Evolutionary conservation across 2,113 vertebrate species (phyloP), one percentile per base, ranked within the genome.

Genomic region (Pachyramphus minor): DNA sequence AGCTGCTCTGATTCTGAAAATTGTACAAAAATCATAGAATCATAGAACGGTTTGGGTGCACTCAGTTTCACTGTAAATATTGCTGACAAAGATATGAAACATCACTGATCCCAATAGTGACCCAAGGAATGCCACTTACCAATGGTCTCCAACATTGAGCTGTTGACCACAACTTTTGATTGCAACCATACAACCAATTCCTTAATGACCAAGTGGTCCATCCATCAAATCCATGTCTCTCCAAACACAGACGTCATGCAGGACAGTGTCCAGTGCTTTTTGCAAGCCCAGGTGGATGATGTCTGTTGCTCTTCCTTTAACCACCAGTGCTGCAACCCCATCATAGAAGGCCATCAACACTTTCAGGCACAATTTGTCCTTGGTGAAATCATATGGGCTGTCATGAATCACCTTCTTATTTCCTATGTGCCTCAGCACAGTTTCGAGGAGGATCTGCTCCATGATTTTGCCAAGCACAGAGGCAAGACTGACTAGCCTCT

Each of bases 181-280:
- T 71, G 14, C 4, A 12, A 59, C 30, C 24, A 58, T 76, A 63
- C 28, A 19, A 16, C 37, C 42, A 23, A 12, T 71, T 87, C 63
- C 28, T 76, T 44, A 71, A 11, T 14, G 19, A 49, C 12, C 4
- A 8, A 37, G 4, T n/a, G 35, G 15, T 75, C 56, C 35, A 25
- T 39, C 42, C 10, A 16, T 41, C 42, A 68, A 69, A 63, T 30
- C 49, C 42, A 4, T 5, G 20, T n/a, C 20, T 56, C 33, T 63
- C 33, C 49, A 56, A n/a, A 30, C 20, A 50, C 0, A 0, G 33
- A 19, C 39, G 20, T n/a, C 8, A 25, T 13, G 19, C 14, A 37
- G 42, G 41, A 8, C 35, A 11, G 19, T 49, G 42, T 56, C 35
- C 50, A 41, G 25, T 20, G 12, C 25, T 73, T 63, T 39, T 23